Evolutionary conservation across 2,113 vertebrate genomes (phyloP).

Genomic region (Plestiodon gilberti): DNA sequence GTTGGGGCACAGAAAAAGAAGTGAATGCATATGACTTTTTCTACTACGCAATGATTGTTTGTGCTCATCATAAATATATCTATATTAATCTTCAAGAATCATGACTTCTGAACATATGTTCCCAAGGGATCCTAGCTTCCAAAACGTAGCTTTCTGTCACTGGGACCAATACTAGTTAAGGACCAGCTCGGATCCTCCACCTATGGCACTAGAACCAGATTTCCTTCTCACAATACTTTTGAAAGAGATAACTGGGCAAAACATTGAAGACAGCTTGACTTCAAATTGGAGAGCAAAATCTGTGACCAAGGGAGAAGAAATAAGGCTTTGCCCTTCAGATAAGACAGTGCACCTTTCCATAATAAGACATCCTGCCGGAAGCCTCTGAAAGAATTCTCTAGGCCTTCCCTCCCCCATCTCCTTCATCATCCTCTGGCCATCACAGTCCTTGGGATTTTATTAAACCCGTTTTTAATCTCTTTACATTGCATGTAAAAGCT

Average conservation of each 20-base stretch:
- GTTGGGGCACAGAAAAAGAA: background rate
- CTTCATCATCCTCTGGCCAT: background rate
- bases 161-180: background rate
- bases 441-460: conserved; percentile 17
- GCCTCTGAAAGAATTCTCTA: background rate
- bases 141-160: background rate
- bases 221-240: background rate
- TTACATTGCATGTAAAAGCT: conserved; percentile 24
- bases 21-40: background rate
- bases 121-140: background rate
- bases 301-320: background rate
- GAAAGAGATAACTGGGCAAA: conserved; percentile 21
- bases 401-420: background rate
- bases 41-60: background rate
- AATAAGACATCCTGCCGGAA: background rate
- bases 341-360: conserved; percentile 3
- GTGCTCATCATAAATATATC: background rate
- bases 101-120: background rate
- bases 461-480: conserved; percentile 40
- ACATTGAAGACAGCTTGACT: background rate
- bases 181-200: background rate
- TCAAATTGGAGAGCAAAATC: conserved; percentile 8
- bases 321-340: conserved; percentile 10
- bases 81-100: background rate
- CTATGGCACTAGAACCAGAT: background rate